Evolutionary conservation across 2,113 vertebrate genomes (phyloP).

Genomic region (Rhipidura dahli): DNA sequence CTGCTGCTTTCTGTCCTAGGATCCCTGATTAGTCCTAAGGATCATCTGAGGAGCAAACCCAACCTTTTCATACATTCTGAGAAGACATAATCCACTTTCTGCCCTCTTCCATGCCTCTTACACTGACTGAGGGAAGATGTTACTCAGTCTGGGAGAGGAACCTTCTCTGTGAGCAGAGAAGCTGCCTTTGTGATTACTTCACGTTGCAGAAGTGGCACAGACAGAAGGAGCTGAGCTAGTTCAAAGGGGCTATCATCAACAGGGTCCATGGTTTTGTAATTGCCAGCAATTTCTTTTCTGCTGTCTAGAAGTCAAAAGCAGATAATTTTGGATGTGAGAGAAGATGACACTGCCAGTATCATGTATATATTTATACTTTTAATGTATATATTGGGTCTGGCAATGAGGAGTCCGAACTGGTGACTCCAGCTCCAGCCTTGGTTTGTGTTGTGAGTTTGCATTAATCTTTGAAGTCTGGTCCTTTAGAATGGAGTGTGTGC

Average conservation of each 20-base stretch:
- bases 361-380: constrained; percentile 6
- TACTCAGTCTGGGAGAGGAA: not conserved
- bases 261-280: not conserved
- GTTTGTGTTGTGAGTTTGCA: not conserved
- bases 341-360: not conserved
- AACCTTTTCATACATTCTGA: not conserved
- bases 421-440: not conserved
- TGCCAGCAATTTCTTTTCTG: not conserved
- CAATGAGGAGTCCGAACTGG: not conserved
- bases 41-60: not conserved
- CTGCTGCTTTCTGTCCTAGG: not conserved
- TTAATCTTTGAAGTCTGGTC: not conserved
- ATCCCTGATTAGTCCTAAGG: not conserved
- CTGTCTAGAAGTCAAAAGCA: constrained; percentile 6
- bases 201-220: not conserved
- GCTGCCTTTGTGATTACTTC: not conserved
- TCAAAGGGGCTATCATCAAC: not conserved
- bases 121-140: not conserved
- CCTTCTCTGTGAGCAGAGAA: not conserved
- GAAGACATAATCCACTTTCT: not conserved
- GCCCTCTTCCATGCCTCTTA: not conserved
- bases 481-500: not conserved
- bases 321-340: not conserved
- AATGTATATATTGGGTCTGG: not conserved
- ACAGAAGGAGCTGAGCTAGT: not conserved